These are phyloP conservation scores for Nibea albiflora DNA, from an alignment of 2,113 vertebrate genomes.

Conservation along the genomic window DNA sequence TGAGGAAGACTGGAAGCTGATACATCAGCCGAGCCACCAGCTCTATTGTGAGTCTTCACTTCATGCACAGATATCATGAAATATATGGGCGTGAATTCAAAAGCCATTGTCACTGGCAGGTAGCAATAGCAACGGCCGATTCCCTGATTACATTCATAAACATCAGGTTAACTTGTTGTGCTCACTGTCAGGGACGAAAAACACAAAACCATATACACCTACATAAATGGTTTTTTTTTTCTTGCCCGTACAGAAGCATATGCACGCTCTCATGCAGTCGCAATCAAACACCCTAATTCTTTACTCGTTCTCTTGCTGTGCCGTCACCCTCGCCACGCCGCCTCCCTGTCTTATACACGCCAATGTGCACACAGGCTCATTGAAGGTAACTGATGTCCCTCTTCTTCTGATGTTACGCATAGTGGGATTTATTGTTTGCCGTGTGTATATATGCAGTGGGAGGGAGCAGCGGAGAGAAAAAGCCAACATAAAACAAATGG, in stretches of 20 bases:
- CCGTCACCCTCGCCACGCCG: neutral
- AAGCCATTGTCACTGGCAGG: constrained; percentile 67
- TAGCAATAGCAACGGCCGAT: constrained; percentile 49
- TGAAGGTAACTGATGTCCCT: constrained; percentile 25
- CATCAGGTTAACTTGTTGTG: constrained; percentile 68
- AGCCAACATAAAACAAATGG: constrained; percentile 31
- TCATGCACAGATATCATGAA: constrained; percentile 67
- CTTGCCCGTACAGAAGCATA: neutral
- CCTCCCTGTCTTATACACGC: neutral
- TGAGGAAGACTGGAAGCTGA: constrained; percentile 63
- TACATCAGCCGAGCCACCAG: constrained; percentile 66
- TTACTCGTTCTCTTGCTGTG: constrained; percentile 5
- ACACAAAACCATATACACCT: neutral
- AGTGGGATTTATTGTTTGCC: constrained; percentile 40
- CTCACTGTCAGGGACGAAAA: neutral
- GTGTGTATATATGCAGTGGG: constrained; percentile 8
- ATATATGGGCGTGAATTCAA: constrained; percentile 60
- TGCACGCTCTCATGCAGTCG: neutral
- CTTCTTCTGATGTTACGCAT: constrained; percentile 14
- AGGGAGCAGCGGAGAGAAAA: constrained; percentile 32
- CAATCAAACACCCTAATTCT: neutral
- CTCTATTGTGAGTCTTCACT: constrained; percentile 72
- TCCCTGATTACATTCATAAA: constrained; percentile 68
- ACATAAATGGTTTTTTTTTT: no score
- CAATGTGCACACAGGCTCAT: neutral